Conservation (phyloP, 2,797 vertebrate genomes). For the Danio choprae region DNA sequence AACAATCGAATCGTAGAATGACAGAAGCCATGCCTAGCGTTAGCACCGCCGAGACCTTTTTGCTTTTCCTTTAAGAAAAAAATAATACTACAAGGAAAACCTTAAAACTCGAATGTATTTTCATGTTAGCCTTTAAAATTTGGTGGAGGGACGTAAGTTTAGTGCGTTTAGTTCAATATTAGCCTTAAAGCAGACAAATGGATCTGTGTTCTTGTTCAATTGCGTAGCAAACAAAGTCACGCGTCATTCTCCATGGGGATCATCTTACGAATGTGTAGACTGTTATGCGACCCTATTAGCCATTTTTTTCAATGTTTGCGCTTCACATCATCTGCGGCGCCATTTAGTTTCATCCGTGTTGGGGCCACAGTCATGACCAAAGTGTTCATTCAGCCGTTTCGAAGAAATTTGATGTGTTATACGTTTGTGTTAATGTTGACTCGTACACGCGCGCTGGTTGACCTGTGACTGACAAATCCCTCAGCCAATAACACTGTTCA, state of each 20-base stretch:
- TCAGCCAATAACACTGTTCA: conserved; percentile 51
- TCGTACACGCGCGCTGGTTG: conserved; percentile 21
- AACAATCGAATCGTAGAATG: background rate
- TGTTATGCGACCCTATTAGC: conserved; percentile 47
- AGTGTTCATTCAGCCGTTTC: conserved; percentile 40
- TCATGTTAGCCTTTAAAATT: conserved; percentile 76
- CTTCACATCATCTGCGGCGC: background rate
- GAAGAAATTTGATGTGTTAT: conserved; percentile 38
- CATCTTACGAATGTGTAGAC: conserved; percentile 54
- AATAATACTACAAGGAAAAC: conserved; percentile 44
- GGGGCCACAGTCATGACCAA: conserved; percentile 52
- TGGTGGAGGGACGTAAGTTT: conserved; percentile 64
- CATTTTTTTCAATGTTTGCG: background rate
- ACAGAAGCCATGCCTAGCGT: conserved; percentile 43
- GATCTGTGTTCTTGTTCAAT: conserved; percentile 65
- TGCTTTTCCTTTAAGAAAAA: conserved; percentile 55
- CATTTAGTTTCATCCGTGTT: conserved; percentile 34
- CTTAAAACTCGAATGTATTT: conserved; percentile 80
- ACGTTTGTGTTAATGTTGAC: conserved; percentile 40
- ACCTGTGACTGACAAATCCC: conserved; percentile 44
- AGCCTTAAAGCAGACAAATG: conserved; percentile 75
- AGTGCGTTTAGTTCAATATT: conserved; percentile 69
- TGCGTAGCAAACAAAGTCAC: conserved; percentile 47
- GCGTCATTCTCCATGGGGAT: conserved; percentile 12
- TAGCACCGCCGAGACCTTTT: conserved; percentile 48